Base-by-base conservation (phyloP, 2,113 vertebrate genomes). In the Dasypus novemcinctus region DNA sequence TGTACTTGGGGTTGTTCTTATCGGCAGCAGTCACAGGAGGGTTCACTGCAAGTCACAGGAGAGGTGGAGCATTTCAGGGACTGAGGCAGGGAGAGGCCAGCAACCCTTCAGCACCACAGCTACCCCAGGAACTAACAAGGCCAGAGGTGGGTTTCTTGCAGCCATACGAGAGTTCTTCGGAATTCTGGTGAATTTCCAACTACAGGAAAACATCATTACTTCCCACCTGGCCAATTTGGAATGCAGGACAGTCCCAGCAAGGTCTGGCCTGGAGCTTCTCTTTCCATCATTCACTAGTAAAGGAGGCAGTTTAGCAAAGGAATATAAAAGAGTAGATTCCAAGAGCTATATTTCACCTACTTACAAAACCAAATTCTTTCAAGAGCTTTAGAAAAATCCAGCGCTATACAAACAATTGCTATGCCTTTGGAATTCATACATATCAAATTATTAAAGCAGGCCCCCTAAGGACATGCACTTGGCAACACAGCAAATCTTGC, bases 1-100 rank as follows among this genome's bases (percentile, higher is more conserved):
- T 72, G 46, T 92, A 94, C 71, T 97, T 97, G 14, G 96, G 1
- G 1, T 20, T 95, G 91, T 86, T 98, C 97, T 97, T 98, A 38
- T 97, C 97, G 0, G 87, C 59, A 89, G 59, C 49, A 0, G 94
- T 78, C 75, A 76, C 87, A 41, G 86, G 97, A 87, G 96, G 74
- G 83, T 97, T 96, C 68, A 91, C 97, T 98, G 93, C 15, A 64
- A 94, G 83, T 68, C 82, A 96, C 38, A 87, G 87, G 46, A 80
- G 41, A 86, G 49, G 84, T 0, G 14, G 31, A 79, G 7, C 0
- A 0, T 3, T 14, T 96, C 66, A 54, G 15, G 17, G 66, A 72
- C 0, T 2, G 63, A 41, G 57, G 82, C 13, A 36, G 15, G 25
- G 31, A 59, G 78, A 90, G 46, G 36, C 41, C 41, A 52, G n/a